These are phyloP conservation scores for Rhynchopsitta pachyrhyncha DNA, from an alignment of 2,113 vertebrate species.

Conservation along the genomic window DNA sequence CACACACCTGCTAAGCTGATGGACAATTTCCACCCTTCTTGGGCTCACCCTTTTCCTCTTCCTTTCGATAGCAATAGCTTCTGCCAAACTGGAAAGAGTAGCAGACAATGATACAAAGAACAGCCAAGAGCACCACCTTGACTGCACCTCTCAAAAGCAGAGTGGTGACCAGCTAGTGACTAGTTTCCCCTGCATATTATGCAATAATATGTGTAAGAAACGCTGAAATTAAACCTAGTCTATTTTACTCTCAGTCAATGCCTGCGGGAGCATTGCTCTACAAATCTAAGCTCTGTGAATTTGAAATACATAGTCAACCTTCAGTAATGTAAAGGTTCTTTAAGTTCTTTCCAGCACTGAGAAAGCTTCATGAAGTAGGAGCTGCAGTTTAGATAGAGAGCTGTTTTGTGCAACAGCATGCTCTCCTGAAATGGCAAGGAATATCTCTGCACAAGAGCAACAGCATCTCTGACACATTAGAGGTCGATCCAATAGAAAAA, in stretches of 20 bases:
- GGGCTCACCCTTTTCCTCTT: not conserved
- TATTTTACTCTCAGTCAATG: not conserved
- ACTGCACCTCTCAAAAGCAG: not conserved
- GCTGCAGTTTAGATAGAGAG: not conserved
- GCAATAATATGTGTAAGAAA: not conserved
- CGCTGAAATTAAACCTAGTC: not conserved
- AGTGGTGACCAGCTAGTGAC: not conserved
- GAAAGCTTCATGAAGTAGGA: not conserved
- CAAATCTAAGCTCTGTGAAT: not conserved
- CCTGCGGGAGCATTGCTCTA: not conserved
- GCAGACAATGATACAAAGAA: fast-evolving
- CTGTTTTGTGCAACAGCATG: not conserved
- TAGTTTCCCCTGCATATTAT: not conserved
- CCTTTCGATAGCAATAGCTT: not conserved
- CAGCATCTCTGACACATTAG: not conserved
- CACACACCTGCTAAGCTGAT: not conserved
- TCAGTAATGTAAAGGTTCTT: not conserved
- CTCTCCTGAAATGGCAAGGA: not conserved
- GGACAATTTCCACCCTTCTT: not conserved
- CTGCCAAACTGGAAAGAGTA: not conserved
- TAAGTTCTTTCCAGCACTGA: not conserved
- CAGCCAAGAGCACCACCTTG: not conserved
- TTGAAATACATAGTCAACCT: not conserved
- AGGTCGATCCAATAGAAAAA: not conserved
- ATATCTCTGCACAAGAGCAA: not conserved